Base-by-base conservation (phyloP, 1,140 invertebrate genomes). In the Cotesia vestalis region DNA sequence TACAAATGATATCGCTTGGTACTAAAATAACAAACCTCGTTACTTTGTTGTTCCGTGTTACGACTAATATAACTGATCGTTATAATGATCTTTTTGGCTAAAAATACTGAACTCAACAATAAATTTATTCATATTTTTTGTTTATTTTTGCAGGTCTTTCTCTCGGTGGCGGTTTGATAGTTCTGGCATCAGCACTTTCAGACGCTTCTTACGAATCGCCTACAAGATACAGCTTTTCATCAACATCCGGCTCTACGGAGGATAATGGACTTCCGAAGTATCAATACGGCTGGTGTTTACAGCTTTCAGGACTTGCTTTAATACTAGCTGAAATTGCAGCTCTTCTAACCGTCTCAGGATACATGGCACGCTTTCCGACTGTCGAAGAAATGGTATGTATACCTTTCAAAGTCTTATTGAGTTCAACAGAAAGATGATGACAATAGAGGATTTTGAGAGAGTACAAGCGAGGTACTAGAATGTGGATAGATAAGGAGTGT, bases 251-350 rank as follows among this genome's bases (percentile, higher is more conserved):
- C 73, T 78, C 81, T 68, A 73, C 78, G 34, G 83, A 85, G 12
- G 82, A 85, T 69, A 83, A 83, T 59, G 80, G 80, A 69, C 72
- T 85, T 66, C 90, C 89, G 75, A 87, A 89, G 73, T 91, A 91
- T 82, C 87, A 88, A 27, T 93, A 93, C 80, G 92, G 92, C 59
- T 92, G 91, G 91, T 92, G 91, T 70, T 92, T 93, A 79, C 89
- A 92, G 76, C 87, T 91, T 11, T 91, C 91, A 4, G 90, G 91
- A 35, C 84, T 89, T 52, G 90, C 91, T 53, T 88, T 93, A 72
- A 89, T 93, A 72, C 85, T 91, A 76, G 89, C 91, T 6, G 91
- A 93, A 83, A 80, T 92, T 63, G 89, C 91, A 0, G 92, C 90
- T 1, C 85, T 91, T 17, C 85, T 92, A 67, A 90, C 89, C 57